Base-by-base conservation (phyloP, 2,797 vertebrate genomes). In the Sciurus vulgaris region DNA sequence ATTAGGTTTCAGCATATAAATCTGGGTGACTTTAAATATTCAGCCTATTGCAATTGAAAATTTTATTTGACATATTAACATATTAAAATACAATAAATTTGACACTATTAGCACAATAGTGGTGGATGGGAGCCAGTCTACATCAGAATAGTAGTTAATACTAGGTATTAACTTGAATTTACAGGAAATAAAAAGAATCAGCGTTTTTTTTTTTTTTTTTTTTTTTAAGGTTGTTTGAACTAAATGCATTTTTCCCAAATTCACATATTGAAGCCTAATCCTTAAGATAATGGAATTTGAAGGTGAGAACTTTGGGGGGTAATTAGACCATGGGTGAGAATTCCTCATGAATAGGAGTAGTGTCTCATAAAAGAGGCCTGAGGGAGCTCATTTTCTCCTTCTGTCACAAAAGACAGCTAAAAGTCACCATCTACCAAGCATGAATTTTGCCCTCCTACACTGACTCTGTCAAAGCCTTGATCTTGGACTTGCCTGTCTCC, bases 351-450 rank as follows among this genome's bases (percentile, higher is more conserved):
- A 5, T 54, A 15, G 12, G n/a, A 41, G 44, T 35, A n/a, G 7
- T 41, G 56, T 15, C 22, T 26, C 4, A 82, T 59, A 24, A 54
- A 59, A 44, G 28, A 61, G 24, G 10, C 7, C 8, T 30, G 13
- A 72, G 14, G 5, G 13, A 54, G 4, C 1, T 11, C 0, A 8
- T 61, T 82, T 73, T 4, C 28, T 73, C 3, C n/a, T 81, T 74
- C 28, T 85, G 22, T 2, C 9, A 49, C 5, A 6, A 6, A 18
- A 59, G 0, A 49, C 14, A n/a, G 7, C 3, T 61, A 24, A 17
- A n/a, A 20, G 13, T 10, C 35, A 38, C 14, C 12, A 61, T 61
- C 59, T 26, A 11, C 24, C 54, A 56, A 61, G 10, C 78, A 44
- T 38, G 2, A 30, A 5, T 24, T 26, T 1, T 26, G 59, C 24